Evolutionary conservation across 2,113 vertebrate genomes (phyloP).

Genomic region (Leptobrachium ailaonicum): DNA sequence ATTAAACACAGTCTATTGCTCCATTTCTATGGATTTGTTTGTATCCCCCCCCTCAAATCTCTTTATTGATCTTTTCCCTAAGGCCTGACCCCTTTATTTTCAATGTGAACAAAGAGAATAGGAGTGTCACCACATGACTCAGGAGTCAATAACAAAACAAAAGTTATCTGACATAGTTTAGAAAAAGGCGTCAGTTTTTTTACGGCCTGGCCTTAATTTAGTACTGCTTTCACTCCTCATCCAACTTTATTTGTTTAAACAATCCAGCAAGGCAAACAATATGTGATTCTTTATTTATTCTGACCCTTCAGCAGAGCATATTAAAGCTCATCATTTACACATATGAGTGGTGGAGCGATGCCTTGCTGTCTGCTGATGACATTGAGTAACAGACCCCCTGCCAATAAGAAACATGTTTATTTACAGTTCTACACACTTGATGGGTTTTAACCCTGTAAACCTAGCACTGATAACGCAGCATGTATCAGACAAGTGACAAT

Average conservation of each 20-base stretch:
- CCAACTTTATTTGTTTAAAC: slow-evolving; percentile 89
- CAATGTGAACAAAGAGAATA: too few species aligned
- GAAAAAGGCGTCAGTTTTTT: too few species aligned
- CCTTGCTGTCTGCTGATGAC: slow-evolving; percentile 77
- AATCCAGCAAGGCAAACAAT: slow-evolving; percentile 81
- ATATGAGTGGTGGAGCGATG: slow-evolving; percentile 56
- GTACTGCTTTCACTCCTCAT: slow-evolving; percentile 64
- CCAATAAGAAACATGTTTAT: slow-evolving; percentile 75
- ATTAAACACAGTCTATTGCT: too few species aligned
- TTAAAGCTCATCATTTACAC: slow-evolving; percentile 83
- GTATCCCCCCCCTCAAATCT: too few species aligned
- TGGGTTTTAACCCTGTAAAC: slow-evolving; percentile 78
- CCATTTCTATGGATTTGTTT: too few species aligned
- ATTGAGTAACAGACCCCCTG: slow-evolving; percentile 75
- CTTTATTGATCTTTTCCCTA: too few species aligned
- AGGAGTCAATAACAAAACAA: too few species aligned
- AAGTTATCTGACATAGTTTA: too few species aligned
- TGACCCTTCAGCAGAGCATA: slow-evolving; percentile 76
- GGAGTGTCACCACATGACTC: too few species aligned
- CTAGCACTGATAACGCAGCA: slow-evolving; percentile 78
- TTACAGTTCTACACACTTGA: slow-evolving; percentile 69
- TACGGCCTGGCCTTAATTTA: slow-evolving; percentile 33
- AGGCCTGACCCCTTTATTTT: too few species aligned
- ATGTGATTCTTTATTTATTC: slow-evolving; percentile 85
- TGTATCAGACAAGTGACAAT: slow-evolving; percentile 87